A percentile compares a stretch with the other conserved stretches of the same genome.
phyloP scores from a whole-genome alignment of 2,113 vertebrate species.

The Orcinus orca region DNA sequence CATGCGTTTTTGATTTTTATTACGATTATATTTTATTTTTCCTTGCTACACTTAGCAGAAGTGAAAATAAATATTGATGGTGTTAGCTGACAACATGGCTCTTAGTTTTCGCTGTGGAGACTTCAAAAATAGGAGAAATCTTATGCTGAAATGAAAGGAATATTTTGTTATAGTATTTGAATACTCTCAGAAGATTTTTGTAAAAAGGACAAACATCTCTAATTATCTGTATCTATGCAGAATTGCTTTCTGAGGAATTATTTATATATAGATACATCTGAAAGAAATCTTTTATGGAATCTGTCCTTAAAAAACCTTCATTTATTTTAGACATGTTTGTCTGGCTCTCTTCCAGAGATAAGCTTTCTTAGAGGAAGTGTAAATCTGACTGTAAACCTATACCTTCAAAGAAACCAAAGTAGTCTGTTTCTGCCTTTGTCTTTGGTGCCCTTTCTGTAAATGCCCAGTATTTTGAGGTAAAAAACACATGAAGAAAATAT shows the following conservation, averaged over 20 bases:
- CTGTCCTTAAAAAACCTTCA: not conserved
- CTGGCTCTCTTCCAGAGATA: not conserved
- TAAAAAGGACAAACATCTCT: not conserved
- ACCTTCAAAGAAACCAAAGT: not conserved
- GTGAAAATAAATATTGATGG: not conserved
- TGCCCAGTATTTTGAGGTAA: not conserved
- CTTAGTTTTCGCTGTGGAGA: not conserved
- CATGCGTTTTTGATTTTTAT: not conserved
- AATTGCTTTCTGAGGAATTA: slow-evolving; percentile 25
- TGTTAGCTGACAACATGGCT: not conserved
- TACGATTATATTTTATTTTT: not conserved
- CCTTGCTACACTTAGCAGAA: not conserved
- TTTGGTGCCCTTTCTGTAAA: not conserved
- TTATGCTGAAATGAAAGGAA: not conserved
- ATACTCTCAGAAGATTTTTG: not conserved
- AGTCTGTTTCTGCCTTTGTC: not conserved
- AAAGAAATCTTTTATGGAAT: slow-evolving; percentile 18
- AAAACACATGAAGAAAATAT: not conserved
- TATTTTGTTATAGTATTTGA: not conserved
- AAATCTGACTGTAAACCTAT: not conserved
- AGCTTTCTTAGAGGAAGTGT: not conserved
- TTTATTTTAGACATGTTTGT: slow-evolving; percentile 10
- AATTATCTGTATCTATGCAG: not conserved
- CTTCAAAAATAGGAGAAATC: slow-evolving; percentile 13
- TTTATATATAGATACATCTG: not conserved